Base-by-base conservation (phyloP, 1,140 invertebrate species). In the Neodiprion lecontei region DNA sequence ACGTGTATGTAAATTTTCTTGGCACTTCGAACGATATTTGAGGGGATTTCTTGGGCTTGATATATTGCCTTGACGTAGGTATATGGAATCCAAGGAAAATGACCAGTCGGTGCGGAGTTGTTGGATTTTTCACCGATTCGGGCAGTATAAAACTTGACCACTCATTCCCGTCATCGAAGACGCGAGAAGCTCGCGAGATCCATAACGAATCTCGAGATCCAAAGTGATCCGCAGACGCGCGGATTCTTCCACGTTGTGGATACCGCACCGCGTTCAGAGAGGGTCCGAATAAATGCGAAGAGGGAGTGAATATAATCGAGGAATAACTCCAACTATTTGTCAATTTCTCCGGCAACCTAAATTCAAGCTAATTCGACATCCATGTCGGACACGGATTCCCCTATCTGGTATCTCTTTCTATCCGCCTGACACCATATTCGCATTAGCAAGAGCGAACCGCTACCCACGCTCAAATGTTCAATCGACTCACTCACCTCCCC, bases 331-430 rank as follows among this genome's bases (percentile, higher is more conserved):
- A 61, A 61, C 87, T 89, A 89, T 88, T 88, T 88, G 88, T 88
- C 88, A 88, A 87, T 87, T 87, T 83, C 84, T 84, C 84, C 83
- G 85, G 86, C 87, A 88, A 88, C 85, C 88, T 88, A 88, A 88
- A 89, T 88, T 85, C 88, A 86, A 87, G 88, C 88, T 88, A 88
- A 89, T 89, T 89, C 87, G 88, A 89, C 87, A 89, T 88, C 88
- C 87, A 84, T 88, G 88, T 89, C 86, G 86, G 83, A 88, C 88
- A 88, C 86, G 87, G 87, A 89, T 89, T 89, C 83, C 53, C 82
- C 86, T 89, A 89, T 89, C 88, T 83, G 82, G 80, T 89, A 89
- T 88, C 88, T 88, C 87, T 89, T 88, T 89, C 88, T 88, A 89
- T 89, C 87, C 86, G 88, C 84, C 87, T 86, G 82, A 89, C 88